A percentile compares a stretch with the other conserved stretches of the same genome.
phyloP scores from a whole-genome alignment of 2,888 invertebrate genomes.

The Rhamnusium bicolor region DNA sequence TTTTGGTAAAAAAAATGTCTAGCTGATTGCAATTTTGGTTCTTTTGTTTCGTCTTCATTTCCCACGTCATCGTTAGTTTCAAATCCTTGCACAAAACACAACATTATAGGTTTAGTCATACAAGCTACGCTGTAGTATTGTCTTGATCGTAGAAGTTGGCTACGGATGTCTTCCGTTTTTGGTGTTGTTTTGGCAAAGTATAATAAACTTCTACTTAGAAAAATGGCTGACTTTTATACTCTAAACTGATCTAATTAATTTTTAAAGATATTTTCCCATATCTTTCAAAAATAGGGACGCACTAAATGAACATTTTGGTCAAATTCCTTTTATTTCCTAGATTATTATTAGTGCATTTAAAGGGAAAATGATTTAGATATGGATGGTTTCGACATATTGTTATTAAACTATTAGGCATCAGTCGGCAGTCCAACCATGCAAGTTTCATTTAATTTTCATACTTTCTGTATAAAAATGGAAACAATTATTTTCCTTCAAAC shows the following conservation, averaged over 20 bases:
- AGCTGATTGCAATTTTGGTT: conserved; percentile 65
- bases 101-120: conserved; percentile 70
- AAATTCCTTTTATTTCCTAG: too few species aligned
- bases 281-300: too few species aligned
- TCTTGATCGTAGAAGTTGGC: conserved; percentile 36
- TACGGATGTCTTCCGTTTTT: conserved; percentile 36
- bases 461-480: not conserved
- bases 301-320: too few species aligned
- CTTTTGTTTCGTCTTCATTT: conserved; percentile 57
- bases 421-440: not conserved
- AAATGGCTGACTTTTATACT: not conserved
- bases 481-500: not conserved
- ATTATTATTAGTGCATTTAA: too few species aligned
- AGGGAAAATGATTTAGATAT: not conserved
- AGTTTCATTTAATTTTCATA: not conserved
- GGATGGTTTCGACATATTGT: not conserved
- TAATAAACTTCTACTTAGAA: not conserved
- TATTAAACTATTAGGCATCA: not conserved
- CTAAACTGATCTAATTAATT: not conserved
- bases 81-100: conserved; percentile 81
- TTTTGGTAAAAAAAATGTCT: conserved; percentile 65
- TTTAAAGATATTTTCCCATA: too few species aligned
- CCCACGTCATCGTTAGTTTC: conserved; percentile 69
- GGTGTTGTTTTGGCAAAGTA: conserved; percentile 33
- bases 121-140: conserved; percentile 55